Conservation (phyloP, 2,888 invertebrate species). For the Sinelater perroti region DNA sequence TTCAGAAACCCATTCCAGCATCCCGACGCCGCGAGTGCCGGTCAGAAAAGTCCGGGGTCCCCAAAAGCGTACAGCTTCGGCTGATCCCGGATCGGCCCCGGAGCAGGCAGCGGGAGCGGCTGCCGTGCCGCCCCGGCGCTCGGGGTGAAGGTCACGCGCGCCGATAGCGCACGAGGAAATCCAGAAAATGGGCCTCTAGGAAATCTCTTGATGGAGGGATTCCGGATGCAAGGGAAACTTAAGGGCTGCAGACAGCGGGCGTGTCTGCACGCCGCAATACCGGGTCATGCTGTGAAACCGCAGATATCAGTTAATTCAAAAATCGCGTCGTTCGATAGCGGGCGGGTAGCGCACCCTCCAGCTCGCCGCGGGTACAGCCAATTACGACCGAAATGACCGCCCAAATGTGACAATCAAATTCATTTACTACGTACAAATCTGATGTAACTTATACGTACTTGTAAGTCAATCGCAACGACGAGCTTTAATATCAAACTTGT, state of each 20-base stretch:
- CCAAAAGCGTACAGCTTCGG: not conserved
- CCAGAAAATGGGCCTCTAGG: constrained; percentile 32
- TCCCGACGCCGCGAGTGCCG: not conserved
- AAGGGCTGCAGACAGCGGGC: constrained; percentile 55
- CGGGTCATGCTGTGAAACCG: no score
- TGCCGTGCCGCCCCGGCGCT: no score
- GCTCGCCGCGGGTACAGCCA: no score
- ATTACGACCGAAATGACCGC: no score
- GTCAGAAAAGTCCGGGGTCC: not conserved
- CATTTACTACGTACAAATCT: no score
- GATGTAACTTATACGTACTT: no score
- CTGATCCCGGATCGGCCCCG: not conserved
- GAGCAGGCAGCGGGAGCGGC: not conserved
- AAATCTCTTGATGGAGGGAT: constrained; percentile 44
- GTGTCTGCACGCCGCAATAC: constrained; percentile 54
- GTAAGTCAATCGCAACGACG: no score
- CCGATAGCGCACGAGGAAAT: constrained; percentile 29
- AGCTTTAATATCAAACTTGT: no score
- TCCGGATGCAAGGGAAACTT: constrained; percentile 52
- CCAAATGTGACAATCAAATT: no score
- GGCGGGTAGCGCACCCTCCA: no score
- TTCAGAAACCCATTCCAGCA: constrained; percentile 8
- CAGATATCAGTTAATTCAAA: constrained; percentile 13
- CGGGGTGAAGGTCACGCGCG: not conserved
- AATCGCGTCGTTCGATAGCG: no score